Evolutionary conservation across 2,888 invertebrate genomes (phyloP), one percentile per base, ranked within the genome.

Genomic region (Chymomyza amoena): DNA sequence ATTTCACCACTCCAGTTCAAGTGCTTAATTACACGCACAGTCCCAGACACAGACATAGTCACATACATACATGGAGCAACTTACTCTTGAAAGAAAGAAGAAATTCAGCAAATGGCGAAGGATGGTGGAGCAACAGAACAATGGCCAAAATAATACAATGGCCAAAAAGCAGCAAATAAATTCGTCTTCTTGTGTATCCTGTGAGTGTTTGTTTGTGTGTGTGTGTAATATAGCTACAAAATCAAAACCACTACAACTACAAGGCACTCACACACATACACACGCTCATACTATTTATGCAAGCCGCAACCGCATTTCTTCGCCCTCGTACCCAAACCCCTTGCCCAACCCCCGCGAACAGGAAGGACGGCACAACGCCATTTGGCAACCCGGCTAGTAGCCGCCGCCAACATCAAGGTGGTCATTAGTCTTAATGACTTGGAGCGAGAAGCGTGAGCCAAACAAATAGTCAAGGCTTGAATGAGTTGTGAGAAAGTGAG

Each of bases 351-450:
- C n/a, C n/a, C 25, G 25, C 25, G 25, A 25, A 4, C 25, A 25
- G 45, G 9, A 60, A 2, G 50, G 25, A 25, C 25, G 39, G 59
- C 32, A 56, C 9, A 60, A 50, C 45, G 45, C 25, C 7, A 50
- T n/a, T 32, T 54, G 59, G 25, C 39, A 50, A 59, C 36, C 50
- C 45, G 59, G 50, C 45, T 16, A 56, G 56, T 20, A 56, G 54
- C 20, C 16, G 54, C 20, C 16, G 59, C 18, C 39, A n/a, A 45
- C 39, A 68, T 71, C 81, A 84, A 87, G 83, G 72, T 89, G 86
- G 89, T 86, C 84, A 84, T 84, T 89, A 89, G 89, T 84, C 88
- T 74, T 89, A 84, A 88, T 84, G 83, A 88, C 87, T 87, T 79
- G 65, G 62, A 64, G 73, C 66, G 64, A 72, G 68, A 66, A 67